Percentiles rank a stretch among this genome's conserved stretches.
These are phyloP conservation scores for Hydractinia echinata DNA, from an alignment of 30 jellyfish, hydroid and myxozoan species.

Conservation along the genomic window DNA sequence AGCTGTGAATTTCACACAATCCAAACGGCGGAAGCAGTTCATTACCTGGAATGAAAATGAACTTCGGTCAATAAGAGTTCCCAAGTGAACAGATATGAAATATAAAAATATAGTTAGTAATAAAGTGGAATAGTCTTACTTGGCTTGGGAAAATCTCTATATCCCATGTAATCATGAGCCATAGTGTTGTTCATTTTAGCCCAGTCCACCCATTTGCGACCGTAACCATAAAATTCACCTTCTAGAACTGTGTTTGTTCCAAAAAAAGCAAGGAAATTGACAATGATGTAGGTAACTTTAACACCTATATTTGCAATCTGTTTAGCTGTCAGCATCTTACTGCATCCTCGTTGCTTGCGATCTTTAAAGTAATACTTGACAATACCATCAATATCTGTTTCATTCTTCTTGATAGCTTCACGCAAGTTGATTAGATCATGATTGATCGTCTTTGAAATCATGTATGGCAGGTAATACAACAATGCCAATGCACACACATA, in stretches of 20 bases:
- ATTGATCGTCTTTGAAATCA: constrained; percentile 9
- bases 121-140: constrained; percentile 11
- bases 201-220: constrained; percentile 39
- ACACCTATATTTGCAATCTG: neutral
- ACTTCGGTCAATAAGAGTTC: too few relatives aligned
- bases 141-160: constrained; percentile 41
- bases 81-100: too few relatives aligned
- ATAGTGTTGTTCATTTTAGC: constrained; percentile 12
- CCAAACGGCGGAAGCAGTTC: constrained; percentile 39
- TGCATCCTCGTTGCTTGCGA: constrained; percentile 12
- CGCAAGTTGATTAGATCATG: constrained; percentile 13
- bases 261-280: constrained; percentile 17
- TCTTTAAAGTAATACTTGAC: constrained; percentile 27
- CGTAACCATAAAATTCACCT: constrained; percentile 28
- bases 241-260: constrained; percentile 25
- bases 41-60: neutral
- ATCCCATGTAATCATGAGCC: constrained; percentile 35
- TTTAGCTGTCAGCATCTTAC: neutral
- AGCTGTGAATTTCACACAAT: constrained; percentile 24
- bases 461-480: constrained; percentile 15
- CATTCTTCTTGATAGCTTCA: neutral
- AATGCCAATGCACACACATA: constrained; percentile 29
- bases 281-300: constrained; percentile 26
- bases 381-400: constrained; percentile 14
- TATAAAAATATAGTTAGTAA: neutral